A percentile compares a stretch with the other conserved stretches of the same genome.
These are phyloP conservation scores for Xenentodon cancila DNA, from an alignment of 2,797 vertebrate species.

Conservation along the genomic window DNA sequence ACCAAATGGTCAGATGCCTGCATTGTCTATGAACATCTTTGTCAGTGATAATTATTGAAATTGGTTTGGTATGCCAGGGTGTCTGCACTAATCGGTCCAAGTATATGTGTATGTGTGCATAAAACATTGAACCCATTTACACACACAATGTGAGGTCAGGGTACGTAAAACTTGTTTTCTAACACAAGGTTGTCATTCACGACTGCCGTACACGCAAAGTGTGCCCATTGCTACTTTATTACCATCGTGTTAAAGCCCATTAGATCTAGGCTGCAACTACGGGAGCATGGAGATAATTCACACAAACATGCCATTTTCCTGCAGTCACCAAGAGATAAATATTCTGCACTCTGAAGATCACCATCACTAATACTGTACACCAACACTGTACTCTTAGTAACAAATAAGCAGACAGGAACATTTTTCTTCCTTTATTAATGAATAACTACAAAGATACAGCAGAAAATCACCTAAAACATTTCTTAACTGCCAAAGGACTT, in stretches of 20 bases:
- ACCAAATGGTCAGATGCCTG: too few relatives aligned
- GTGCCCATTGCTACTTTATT: slow-evolving; percentile 55
- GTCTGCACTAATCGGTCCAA: neutral
- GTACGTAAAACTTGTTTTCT: slow-evolving; percentile 47
- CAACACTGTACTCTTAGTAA: neutral
- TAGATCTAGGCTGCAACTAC: slow-evolving; percentile 70
- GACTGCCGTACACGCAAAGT: slow-evolving; percentile 8
- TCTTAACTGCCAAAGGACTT: too few relatives aligned
- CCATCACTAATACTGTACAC: slow-evolving; percentile 29
- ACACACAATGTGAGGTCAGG: slow-evolving; percentile 23
- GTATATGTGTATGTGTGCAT: slow-evolving; percentile 7
- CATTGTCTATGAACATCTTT: neutral
- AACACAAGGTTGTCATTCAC: slow-evolving; percentile 38
- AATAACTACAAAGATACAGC: neutral
- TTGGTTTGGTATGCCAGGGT: neutral
- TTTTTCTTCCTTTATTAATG: neutral
- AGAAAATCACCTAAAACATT: neutral
- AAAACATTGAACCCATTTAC: slow-evolving; percentile 16
- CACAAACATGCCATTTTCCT: slow-evolving; percentile 55
- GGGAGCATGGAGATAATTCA: slow-evolving; percentile 46
- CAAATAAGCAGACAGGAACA: neutral
- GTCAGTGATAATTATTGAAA: neutral
- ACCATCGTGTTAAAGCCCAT: slow-evolving; percentile 69
- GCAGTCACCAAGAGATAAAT: slow-evolving; percentile 47
- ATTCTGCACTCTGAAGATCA: slow-evolving; percentile 31